Evolutionary conservation across 2,113 vertebrate genomes (phyloP).

Genomic region (Tachysurus vachellii): DNA sequence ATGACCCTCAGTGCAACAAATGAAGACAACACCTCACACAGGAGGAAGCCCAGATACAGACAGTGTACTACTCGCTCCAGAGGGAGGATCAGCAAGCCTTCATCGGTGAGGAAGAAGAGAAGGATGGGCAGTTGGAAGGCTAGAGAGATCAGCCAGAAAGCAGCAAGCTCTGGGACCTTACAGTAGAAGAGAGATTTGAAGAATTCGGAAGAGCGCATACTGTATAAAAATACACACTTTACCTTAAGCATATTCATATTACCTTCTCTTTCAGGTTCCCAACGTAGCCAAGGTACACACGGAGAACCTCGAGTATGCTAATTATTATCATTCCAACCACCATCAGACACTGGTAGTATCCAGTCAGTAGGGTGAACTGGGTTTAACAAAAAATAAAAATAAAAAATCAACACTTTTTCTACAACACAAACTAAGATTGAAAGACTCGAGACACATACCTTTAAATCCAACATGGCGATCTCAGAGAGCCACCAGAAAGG

Average conservation of each 20-base stretch:
- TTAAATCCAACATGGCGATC: conserved; percentile 78
- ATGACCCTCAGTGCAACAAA: conserved; percentile 74
- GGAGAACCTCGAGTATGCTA: conserved; percentile 67
- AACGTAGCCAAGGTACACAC: conserved; percentile 80
- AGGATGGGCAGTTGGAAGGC: conserved; percentile 82
- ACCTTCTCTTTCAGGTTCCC: conserved; percentile 88
- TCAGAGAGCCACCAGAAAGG: conserved; percentile 82
- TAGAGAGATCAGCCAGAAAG: conserved; percentile 82
- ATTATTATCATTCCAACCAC: conserved; percentile 74
- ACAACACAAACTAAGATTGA: not conserved
- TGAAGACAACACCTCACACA: conserved; percentile 67
- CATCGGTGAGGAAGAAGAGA: conserved; percentile 81
- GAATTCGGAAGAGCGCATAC: not conserved
- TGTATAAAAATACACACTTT: conserved; percentile 13
- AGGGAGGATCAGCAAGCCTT: conserved; percentile 70
- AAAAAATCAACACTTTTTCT: too few species aligned
- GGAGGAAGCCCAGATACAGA: conserved; percentile 75
- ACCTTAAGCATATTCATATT: conserved; percentile 33
- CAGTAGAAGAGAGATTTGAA: conserved; percentile 39
- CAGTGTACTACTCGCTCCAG: conserved; percentile 76
- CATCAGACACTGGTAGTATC: conserved; percentile 82
- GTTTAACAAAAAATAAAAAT: conserved; percentile 8
- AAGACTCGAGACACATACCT: conserved; percentile 66
- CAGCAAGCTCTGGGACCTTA: conserved; percentile 82
- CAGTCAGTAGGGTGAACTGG: conserved; percentile 76